Conservation (phyloP, 1,140 invertebrate genomes). For the Aethina tumida region DNA sequence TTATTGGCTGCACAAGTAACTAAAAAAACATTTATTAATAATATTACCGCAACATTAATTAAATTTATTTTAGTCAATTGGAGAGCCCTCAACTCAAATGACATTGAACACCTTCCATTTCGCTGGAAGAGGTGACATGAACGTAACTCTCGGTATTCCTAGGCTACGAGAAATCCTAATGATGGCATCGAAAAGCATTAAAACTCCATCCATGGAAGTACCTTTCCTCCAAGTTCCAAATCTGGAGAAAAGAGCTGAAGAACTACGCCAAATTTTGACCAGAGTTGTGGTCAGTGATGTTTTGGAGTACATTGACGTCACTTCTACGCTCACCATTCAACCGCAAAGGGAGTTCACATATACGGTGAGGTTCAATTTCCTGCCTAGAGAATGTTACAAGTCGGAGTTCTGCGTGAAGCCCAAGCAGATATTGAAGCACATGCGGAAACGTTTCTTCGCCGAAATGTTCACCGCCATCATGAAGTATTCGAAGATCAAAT, state of each 20-base stretch:
- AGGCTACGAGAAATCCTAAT: constrained; percentile 94
- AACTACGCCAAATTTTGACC: constrained; percentile 58
- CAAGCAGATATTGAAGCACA: constrained; percentile 54
- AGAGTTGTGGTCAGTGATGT: constrained; percentile 70
- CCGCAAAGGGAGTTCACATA: constrained; percentile 46
- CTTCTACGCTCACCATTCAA: constrained; percentile 45
- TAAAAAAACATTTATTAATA: not conserved
- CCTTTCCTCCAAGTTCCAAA: constrained; percentile 56
- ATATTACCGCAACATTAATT: not conserved
- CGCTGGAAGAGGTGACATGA: constrained; percentile 99
- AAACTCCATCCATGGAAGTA: constrained; percentile 94
- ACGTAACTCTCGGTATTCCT: constrained; percentile 96
- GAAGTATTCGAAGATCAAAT: constrained; percentile 30
- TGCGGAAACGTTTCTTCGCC: constrained; percentile 53
- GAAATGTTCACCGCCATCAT: constrained; percentile 45
- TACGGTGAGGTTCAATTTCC: constrained; percentile 57
- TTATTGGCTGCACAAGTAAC: constrained; percentile 73
- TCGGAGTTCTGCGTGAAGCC: constrained; percentile 60
- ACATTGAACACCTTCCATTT: constrained; percentile 99
- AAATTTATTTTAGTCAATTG: constrained; percentile 59
- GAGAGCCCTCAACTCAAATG: constrained; percentile 99
- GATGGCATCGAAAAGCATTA: constrained; percentile 84
- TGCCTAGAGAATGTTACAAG: constrained; percentile 62
- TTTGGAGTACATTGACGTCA: constrained; percentile 61
- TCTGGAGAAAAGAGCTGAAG: constrained; percentile 53